Conservation (phyloP, 2,113 vertebrate species). For the Rhinogobius similis region DNA sequence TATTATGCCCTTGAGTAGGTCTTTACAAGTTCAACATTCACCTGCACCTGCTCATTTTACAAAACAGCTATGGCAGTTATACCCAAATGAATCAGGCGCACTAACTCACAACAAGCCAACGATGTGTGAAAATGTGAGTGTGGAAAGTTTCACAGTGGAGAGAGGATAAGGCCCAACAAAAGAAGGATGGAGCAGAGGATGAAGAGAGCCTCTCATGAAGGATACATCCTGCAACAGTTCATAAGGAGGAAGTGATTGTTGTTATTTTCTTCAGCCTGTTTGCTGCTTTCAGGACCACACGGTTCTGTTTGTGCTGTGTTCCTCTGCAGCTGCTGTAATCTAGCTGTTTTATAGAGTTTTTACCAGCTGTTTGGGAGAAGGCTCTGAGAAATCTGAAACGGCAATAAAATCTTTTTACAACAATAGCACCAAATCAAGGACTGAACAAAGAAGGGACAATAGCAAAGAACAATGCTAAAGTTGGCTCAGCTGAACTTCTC, state of each 20-base stretch:
- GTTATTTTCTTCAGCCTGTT: conserved; percentile 58
- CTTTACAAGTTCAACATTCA: background rate
- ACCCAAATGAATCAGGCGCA: conserved; percentile 29
- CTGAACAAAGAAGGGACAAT: background rate
- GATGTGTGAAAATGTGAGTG: conserved; percentile 58
- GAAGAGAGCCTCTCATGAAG: conserved; percentile 67
- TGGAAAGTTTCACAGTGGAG: conserved; percentile 57
- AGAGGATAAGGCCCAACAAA: conserved; percentile 63
- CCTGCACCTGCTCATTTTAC: conserved; percentile 32
- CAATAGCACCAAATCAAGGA: background rate
- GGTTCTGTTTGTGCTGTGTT: conserved; percentile 50
- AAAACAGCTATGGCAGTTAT: conserved; percentile 8
- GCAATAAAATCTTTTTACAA: background rate
- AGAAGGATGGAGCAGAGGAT: conserved; percentile 67
- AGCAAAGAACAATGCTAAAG: background rate
- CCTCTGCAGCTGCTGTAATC: conserved; percentile 60
- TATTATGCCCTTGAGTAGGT: too few relatives aligned
- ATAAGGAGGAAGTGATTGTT: conserved; percentile 66
- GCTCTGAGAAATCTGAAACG: conserved; percentile 13
- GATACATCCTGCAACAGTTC: conserved; percentile 65
- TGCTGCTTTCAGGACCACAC: conserved; percentile 23
- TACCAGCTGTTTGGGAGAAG: conserved; percentile 44
- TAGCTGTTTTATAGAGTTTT: conserved; percentile 29
- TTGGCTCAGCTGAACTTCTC: background rate
- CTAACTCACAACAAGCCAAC: conserved; percentile 44